Conservation (phyloP, 2,797 vertebrate genomes). For the Rhinatrema bivittatum region DNA sequence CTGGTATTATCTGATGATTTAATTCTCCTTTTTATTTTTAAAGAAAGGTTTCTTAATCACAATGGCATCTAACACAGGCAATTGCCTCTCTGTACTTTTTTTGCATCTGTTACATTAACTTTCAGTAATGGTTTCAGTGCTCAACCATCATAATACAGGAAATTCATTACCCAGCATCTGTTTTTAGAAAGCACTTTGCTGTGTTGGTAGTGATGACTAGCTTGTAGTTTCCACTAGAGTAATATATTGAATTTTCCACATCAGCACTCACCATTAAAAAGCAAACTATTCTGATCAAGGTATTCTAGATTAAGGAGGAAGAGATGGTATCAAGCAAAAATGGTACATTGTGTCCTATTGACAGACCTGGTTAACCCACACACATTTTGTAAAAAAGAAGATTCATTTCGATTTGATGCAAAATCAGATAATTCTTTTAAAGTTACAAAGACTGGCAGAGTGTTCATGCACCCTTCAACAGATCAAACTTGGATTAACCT, state of each 20-base stretch:
- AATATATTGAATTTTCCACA: conserved; percentile 30
- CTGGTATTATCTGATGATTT: conserved; percentile 10
- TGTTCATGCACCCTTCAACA: too few relatives aligned
- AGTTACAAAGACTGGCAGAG: too few relatives aligned
- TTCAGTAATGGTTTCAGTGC: conserved; percentile 27
- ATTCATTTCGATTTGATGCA: too few relatives aligned
- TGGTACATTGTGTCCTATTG: too few relatives aligned
- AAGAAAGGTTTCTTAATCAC: conserved; percentile 12
- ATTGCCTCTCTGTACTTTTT: conserved; percentile 2
- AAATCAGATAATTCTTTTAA: too few relatives aligned
- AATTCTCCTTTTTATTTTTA: conserved; percentile 1
- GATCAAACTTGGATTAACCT: too few relatives aligned
- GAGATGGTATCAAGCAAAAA: conserved; percentile 12
- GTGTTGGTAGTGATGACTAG: conserved; percentile 26
- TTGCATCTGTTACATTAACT: conserved; percentile 28
- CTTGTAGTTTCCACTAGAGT: conserved; percentile 22
- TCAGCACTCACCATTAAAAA: conserved; percentile 28
- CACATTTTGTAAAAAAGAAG: neutral
- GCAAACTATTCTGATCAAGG: conserved; percentile 21
- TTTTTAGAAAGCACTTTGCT: conserved; percentile 25
- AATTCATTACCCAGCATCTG: conserved; percentile 46
- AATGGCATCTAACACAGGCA: conserved; percentile 7
- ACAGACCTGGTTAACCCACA: too few relatives aligned
- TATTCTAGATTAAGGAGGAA: conserved; percentile 11
- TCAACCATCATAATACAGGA: conserved; percentile 33